Conservation (phyloP, 2,113 vertebrate genomes). For the Petaurus breviceps region DNA sequence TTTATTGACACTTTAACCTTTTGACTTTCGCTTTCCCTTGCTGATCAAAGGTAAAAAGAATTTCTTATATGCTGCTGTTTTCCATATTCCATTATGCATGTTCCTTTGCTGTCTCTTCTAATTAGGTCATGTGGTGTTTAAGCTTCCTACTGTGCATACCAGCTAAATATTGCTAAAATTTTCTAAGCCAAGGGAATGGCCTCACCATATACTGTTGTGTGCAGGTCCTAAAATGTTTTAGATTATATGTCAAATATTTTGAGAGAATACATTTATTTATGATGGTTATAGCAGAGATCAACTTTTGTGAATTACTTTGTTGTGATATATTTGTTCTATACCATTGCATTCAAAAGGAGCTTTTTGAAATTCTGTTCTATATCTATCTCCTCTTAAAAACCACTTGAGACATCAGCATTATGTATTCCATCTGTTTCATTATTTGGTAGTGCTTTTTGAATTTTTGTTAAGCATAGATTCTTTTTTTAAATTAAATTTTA, state of each 20-base stretch:
- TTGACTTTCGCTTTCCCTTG: background rate
- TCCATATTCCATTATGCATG: background rate
- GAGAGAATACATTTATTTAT: background rate
- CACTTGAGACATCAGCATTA: background rate
- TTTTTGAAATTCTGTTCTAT: background rate
- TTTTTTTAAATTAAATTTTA: background rate
- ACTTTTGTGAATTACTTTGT: background rate
- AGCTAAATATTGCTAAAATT: background rate
- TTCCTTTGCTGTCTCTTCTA: background rate
- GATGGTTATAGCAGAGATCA: background rate
- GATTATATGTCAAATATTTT: background rate
- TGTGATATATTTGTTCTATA: background rate
- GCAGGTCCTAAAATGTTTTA: background rate
- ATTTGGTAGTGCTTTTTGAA: background rate
- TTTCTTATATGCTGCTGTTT: background rate
- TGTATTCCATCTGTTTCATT: background rate
- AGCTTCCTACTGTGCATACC: background rate
- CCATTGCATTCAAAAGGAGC: background rate
- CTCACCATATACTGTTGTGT: background rate
- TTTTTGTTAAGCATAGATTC: background rate
- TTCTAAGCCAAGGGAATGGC: background rate
- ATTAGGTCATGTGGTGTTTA: background rate
- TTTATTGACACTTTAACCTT: background rate
- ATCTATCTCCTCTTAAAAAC: background rate
- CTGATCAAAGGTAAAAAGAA: background rate